Evolutionary conservation across 2,888 invertebrate species (phyloP), one percentile per base, ranked within the genome.

Genomic region (Ormyrus rosae): DNA sequence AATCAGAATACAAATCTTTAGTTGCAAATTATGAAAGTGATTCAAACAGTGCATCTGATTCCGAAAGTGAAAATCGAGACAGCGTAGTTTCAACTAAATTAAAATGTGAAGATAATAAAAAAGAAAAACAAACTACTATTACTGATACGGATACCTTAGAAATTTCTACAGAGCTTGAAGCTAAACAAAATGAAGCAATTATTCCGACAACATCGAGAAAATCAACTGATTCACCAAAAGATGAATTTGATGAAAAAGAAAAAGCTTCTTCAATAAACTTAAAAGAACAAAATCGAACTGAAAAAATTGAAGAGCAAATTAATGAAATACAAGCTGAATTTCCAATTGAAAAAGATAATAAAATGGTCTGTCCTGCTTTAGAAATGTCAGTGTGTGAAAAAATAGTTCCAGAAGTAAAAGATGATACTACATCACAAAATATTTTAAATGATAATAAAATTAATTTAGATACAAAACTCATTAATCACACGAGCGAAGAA

Each of bases 1-100:
- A 74, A 53, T 64, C 78, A 5, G 78, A 61, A 50, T 76, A 56
- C 34, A 79, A 81, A 55, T 70, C 81, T 19, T 74, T 83, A 9
- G 82, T 83, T 6, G n/a, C 82, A 55, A 73, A 73, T 53, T 83
- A 82, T 56, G 73, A 81, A 50, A 81, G 81, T 61, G 81, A 80
- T 61, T 63, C 80, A 5, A 80, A 81, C 68, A 73, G 76, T 34
- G 58, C 19, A 10, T 45, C 50, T 45, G 45, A 64, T 64, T 11
- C 64, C 46, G 46, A 64, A 46, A 9, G 2, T 6, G 55, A 55
- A 19, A 55, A 9, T 55, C 2, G 10, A 11, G 34, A 11, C 45
- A 68, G 9, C 10, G 50, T 45, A 80, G 19, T 50, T 58, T 48
- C 19, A 8, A 58, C 48, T 2, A 63, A 68, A 34, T 0, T 50